Percentiles rank a stretch among this genome's conserved stretches.
These are phyloP conservation scores for Emydura subglobosa DNA, from an alignment of 2,113 vertebrate genomes.

Conservation along the genomic window DNA sequence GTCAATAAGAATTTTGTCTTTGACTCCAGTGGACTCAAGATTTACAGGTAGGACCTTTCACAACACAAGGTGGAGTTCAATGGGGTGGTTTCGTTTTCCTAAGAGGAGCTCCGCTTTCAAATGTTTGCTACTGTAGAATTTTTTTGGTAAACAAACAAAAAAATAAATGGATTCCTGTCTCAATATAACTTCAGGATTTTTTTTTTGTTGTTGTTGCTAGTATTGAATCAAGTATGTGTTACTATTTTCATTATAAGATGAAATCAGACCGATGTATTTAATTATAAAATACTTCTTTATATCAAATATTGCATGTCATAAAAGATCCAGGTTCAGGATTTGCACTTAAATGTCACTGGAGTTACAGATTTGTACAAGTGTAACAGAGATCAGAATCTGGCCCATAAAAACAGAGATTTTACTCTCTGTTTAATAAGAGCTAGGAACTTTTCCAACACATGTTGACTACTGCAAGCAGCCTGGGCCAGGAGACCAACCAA, in stretches of 20 bases:
- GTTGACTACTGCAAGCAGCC: constrained; percentile 38
- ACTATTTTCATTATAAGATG: neutral
- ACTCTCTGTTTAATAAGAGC: constrained; percentile 4
- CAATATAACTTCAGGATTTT: no score
- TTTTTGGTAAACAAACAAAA: neutral
- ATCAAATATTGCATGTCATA: neutral
- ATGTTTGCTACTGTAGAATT: neutral
- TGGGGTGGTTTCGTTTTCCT: neutral
- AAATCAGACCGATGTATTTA: neutral
- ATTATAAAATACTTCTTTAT: neutral
- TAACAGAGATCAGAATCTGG: constrained; percentile 49
- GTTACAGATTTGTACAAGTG: neutral
- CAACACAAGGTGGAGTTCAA: neutral
- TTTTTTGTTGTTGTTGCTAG: neutral
- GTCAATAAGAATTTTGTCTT: neutral
- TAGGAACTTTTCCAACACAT: constrained; percentile 58
- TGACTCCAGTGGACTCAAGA: neutral
- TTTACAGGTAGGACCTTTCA: neutral
- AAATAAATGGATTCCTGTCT: neutral
- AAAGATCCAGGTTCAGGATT: neutral
- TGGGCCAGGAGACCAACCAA: neutral
- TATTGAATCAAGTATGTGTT: neutral
- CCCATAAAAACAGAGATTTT: neutral
- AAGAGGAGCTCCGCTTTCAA: neutral
- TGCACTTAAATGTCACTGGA: neutral